phyloP scores from a whole-genome alignment of 2,888 invertebrate species.

The Alviniconcha strummeri region DNA sequence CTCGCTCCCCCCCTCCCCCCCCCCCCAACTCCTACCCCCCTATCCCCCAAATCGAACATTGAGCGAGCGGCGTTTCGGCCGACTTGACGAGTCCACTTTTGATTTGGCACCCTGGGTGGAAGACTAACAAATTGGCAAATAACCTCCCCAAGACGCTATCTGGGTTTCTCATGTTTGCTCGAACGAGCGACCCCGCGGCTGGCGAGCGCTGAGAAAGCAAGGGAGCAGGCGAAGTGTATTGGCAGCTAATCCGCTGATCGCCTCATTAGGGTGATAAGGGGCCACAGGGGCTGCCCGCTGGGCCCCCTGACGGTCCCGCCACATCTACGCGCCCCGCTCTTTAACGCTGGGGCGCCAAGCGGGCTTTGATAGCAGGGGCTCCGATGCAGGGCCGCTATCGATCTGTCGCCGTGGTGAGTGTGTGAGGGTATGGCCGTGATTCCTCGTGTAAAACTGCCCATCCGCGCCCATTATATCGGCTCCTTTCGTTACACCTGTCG shows the following conservation, averaged over 20 bases:
- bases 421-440: too few relatives aligned
- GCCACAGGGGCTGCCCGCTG: background rate
- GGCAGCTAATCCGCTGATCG: conserved; percentile 3
- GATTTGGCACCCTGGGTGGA: background rate
- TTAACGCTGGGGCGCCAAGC: background rate
- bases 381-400: background rate
- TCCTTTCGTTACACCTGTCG: background rate
- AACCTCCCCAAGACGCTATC: background rate
- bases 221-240: background rate
- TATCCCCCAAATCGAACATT: too few relatives aligned
- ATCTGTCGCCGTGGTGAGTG: background rate
- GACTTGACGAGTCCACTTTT: background rate
- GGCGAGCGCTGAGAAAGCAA: background rate
- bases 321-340: too few relatives aligned
- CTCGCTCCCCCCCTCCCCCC: too few relatives aligned
- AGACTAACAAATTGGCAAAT: background rate
- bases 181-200: background rate
- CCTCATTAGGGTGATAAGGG: background rate
- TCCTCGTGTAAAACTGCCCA: too few relatives aligned
- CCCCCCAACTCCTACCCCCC: too few relatives aligned
- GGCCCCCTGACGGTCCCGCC: too few relatives aligned
- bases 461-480: background rate
- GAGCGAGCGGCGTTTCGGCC: background rate
- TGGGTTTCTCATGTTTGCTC: background rate
- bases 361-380: background rate